Conservation (phyloP, 2,113 vertebrate species). For the Petromus typicus region DNA sequence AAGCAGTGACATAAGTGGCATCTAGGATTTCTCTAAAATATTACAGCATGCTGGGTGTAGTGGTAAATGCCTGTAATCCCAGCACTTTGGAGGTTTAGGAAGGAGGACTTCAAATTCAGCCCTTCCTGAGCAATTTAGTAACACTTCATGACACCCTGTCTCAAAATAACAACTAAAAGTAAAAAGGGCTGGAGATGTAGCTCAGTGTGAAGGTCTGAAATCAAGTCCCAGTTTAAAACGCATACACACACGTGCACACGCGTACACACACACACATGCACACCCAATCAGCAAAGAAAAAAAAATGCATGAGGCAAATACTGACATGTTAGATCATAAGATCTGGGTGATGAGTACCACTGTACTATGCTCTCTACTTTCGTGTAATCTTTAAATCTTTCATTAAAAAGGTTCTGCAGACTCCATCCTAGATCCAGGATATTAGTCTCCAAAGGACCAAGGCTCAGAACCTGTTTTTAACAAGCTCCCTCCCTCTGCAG, state of each 20-base stretch:
- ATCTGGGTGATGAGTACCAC: background rate
- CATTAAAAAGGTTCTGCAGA: background rate
- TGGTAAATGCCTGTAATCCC: background rate
- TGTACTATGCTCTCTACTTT: background rate
- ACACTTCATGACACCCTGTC: background rate
- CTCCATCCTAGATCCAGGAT: background rate
- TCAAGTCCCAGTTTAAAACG: background rate
- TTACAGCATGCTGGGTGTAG: background rate
- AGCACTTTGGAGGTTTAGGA: background rate
- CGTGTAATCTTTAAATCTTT: slow-evolving; percentile 14
- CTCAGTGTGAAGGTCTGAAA: too few relatives aligned
- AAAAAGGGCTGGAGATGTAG: background rate
- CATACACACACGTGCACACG: too few relatives aligned
- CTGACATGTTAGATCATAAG: background rate
- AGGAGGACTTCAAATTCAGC: background rate
- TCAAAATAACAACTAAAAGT: background rate
- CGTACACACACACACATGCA: background rate
- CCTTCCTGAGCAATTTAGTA: background rate
- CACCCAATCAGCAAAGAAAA: background rate
- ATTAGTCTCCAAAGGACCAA: background rate
- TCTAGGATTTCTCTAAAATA: background rate
- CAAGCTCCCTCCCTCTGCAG: background rate
- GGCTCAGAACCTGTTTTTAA: background rate
- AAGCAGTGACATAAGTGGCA: background rate
- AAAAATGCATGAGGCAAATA: background rate